phyloP scores from a whole-genome alignment of 2,888 invertebrate genomes.

The Bibio marci region DNA sequence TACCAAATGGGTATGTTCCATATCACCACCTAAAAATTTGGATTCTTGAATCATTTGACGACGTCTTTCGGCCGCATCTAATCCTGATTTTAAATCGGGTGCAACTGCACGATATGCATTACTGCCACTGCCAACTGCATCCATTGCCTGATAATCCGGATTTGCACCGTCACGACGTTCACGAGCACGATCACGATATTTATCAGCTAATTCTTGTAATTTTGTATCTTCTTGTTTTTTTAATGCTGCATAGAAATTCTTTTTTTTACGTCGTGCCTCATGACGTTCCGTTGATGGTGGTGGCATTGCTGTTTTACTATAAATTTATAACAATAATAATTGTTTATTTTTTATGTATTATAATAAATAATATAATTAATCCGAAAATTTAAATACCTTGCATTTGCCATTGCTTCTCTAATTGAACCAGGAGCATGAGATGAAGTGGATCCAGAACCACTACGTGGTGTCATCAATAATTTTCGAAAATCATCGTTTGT shows the following conservation, averaged over 20 bases:
- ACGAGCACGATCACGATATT: constrained; percentile 79
- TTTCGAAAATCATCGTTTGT: constrained; percentile 97
- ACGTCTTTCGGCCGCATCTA: constrained; percentile 87
- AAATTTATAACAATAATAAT: too few species aligned
- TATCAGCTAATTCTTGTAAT: constrained; percentile 82
- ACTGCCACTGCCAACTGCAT: constrained; percentile 55
- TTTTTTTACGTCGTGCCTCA: constrained; percentile 79
- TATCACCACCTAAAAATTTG: constrained; percentile 99
- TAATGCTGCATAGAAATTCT: constrained; percentile 82
- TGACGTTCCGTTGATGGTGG: constrained; percentile 46
- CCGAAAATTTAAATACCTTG: constrained; percentile 30
- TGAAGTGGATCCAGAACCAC: constrained; percentile 41
- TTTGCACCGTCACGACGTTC: constrained; percentile 75
- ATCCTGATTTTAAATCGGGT: constrained; percentile 84
- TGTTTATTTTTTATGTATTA: constrained; percentile 15
- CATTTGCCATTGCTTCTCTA: constrained; percentile 50
- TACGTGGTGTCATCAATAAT: constrained; percentile 84
- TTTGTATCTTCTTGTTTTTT: constrained; percentile 93
- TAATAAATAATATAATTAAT: too few species aligned
- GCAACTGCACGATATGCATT: constrained; percentile 67
- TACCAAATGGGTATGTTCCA: constrained; percentile 99
- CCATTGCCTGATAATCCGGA: constrained; percentile 64
- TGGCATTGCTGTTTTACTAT: constrained; percentile 25
- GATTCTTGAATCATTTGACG: constrained; percentile 95
- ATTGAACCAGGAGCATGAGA: constrained; percentile 38